Base-by-base conservation (phyloP, 2,888 invertebrate genomes). In the Andrena fulva region DNA sequence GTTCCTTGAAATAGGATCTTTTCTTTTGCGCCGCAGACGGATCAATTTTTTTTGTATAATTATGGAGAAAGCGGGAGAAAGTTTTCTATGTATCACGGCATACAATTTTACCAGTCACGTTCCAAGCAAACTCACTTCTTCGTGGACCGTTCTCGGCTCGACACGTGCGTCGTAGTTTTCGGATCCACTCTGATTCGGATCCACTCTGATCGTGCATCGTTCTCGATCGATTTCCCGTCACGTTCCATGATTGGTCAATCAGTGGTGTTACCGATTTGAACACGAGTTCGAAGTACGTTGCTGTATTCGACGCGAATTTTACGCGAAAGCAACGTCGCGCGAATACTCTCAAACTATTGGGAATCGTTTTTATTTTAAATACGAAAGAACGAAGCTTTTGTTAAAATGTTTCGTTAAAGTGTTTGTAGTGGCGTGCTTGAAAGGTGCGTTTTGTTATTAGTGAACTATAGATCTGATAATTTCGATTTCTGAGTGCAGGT, bases 41-140 rank as follows among this genome's bases (percentile, higher is more conserved):
- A 66, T 73, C 56, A 77, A 89, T 89, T 86, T 89, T 92, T 91
- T 74, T 91, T 89, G 85, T 81, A 87, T 89, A 89, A 91, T 92
- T 88, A 77, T 68, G 89, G 92, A 90, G 92, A 92, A 92, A 92
- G 92, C 86, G 79, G 74, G 92, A 87, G 92, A 92, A 91, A 92
- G 92, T 92, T 87, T 87, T 82, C 83, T 85, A 82, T 79, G 83
- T 79, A 77, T 79, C 63, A 50, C 59, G 62, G 77, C 73, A 82
- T 84, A 87, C 88, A 85, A 85, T 63, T 62, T 86, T 79, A 84
- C 48, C 71, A 54, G 35, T n/a, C 73, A 6, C 63, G 63, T 60
- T 73, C 60, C 59, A 35, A 59, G 68, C 20, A 71, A 75, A 66
- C 74, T 76, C 84, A 87, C 74, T 87, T 80, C 60, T 27, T 76